Conservation (phyloP, 2,888 invertebrate species). For the Ethmia dodecea region DNA sequence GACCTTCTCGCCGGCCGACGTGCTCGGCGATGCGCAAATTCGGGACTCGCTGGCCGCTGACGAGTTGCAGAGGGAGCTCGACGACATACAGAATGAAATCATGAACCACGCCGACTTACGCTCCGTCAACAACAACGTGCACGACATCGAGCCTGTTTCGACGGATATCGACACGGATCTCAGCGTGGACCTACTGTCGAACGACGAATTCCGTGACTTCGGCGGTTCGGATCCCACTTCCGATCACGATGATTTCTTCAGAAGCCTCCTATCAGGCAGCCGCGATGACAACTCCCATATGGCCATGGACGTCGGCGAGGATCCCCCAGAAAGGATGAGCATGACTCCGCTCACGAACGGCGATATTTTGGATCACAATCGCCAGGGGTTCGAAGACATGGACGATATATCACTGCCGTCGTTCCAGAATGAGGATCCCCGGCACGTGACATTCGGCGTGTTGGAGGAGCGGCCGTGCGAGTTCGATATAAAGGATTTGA, state of each 20-base stretch:
- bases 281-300: conserved; percentile 42
- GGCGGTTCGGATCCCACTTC: conserved; percentile 43
- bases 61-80: conserved; percentile 59
- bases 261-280: conserved; percentile 46
- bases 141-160: conserved; percentile 27
- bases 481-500: conserved; percentile 80
- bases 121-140: conserved; percentile 27
- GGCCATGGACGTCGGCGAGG: conserved; percentile 59
- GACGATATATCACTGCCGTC: conserved; percentile 64
- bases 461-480: conserved; percentile 53
- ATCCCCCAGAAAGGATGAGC: conserved; percentile 50
- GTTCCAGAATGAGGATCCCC: conserved; percentile 57
- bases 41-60: conserved; percentile 58
- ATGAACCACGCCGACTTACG: conserved; percentile 59
- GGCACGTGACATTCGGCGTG: conserved; percentile 29
- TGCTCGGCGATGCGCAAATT: conserved; percentile 44
- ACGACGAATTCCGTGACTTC: conserved; percentile 55
- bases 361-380: conserved; percentile 56
- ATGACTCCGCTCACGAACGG: conserved; percentile 60
- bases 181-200: conserved; percentile 42
- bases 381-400: conserved; percentile 63
- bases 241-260: conserved; percentile 61
- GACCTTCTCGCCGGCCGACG: conserved; percentile 48
- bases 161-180: conserved; percentile 49
- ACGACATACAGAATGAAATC: conserved; percentile 66